Conservation (phyloP, 2,888 invertebrate species). For the Epiblema foenella region DNA sequence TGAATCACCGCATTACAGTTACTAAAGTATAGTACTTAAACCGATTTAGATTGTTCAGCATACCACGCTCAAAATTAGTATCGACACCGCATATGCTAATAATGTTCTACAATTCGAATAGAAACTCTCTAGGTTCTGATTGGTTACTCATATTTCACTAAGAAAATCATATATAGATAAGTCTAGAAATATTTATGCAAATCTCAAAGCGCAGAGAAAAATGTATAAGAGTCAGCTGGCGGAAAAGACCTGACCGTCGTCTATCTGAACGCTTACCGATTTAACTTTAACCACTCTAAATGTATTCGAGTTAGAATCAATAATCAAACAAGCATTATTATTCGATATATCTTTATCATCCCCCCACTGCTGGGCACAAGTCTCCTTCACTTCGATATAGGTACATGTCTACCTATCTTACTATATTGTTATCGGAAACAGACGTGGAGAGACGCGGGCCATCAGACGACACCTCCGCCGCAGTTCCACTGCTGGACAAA, state of each 20-base stretch:
- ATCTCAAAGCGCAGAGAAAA: neutral
- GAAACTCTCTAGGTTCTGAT: neutral
- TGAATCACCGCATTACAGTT: constrained; percentile 20
- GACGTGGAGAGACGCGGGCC: constrained; percentile 91
- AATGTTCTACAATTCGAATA: neutral
- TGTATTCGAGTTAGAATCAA: too few relatives aligned
- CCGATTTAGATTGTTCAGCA: constrained; percentile 32
- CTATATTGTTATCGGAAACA: constrained; percentile 54
- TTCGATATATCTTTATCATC: too few relatives aligned
- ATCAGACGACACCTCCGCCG: constrained; percentile 91
- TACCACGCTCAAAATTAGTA: constrained; percentile 23
- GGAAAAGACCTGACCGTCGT: too few relatives aligned
- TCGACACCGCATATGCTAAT: constrained; percentile 5
- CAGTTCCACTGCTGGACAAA: constrained; percentile 88
- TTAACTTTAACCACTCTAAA: too few relatives aligned
- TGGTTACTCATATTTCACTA: neutral
- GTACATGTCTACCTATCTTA: neutral
- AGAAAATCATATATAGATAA: neutral
- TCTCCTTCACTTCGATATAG: too few relatives aligned
- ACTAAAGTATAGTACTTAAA: constrained; percentile 11
- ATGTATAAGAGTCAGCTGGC: neutral
- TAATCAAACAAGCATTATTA: too few relatives aligned
- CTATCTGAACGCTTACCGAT: too few relatives aligned
- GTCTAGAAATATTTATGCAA: neutral
- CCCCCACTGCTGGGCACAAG: too few relatives aligned